Percentiles rank a stretch among this genome's conserved stretches.
These are phyloP conservation scores for Mohoua ochrocephala DNA, from an alignment of 2,113 vertebrate species.

Conservation along the genomic window DNA sequence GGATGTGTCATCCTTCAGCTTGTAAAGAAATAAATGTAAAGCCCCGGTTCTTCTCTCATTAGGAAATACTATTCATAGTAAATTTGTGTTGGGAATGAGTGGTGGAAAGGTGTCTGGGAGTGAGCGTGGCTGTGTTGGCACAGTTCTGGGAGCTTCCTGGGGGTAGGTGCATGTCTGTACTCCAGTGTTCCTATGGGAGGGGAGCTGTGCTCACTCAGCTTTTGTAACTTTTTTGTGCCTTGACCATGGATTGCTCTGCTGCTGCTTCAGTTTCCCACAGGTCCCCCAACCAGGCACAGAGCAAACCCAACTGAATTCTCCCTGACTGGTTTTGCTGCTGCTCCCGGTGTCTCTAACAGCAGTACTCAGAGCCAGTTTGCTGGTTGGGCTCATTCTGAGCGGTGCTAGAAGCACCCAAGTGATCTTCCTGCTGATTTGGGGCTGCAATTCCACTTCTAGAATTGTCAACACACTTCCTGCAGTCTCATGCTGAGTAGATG, in stretches of 20 bases:
- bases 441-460: neutral
- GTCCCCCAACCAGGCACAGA: neutral
- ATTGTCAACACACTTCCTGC: neutral
- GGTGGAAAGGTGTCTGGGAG: neutral
- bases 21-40: neutral
- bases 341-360: neutral
- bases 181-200: neutral
- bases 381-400: neutral
- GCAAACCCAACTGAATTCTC: neutral
- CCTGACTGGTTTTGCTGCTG: neutral
- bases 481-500: neutral
- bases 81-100: fast-evolving
- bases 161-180: neutral
- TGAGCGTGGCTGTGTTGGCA: neutral
- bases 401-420: neutral
- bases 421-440: neutral
- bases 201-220: neutral
- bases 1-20: neutral
- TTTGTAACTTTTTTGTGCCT: neutral
- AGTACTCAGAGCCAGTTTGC: fast-evolving
- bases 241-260: neutral
- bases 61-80: neutral
- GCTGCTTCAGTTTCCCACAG: neutral
- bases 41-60: neutral
- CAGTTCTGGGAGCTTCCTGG: neutral